A percentile compares a stretch with the other conserved stretches of the same genome.
Evolutionary conservation across 2,888 invertebrate genomes (phyloP).

Genomic region (Brassicogethes aeneus): DNA sequence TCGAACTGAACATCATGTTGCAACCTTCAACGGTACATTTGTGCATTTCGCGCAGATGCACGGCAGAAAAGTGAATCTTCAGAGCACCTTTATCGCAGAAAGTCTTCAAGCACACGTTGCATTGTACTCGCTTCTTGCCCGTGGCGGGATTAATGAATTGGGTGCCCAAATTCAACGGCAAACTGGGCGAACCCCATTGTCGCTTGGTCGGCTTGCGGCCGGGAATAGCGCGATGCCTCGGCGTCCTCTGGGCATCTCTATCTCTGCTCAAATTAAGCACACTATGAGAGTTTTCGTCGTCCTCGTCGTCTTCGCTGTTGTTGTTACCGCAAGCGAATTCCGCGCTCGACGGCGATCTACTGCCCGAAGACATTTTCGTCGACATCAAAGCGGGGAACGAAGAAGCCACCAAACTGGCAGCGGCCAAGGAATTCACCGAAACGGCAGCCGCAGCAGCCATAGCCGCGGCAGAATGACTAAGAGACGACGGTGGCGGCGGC

Average conservation of each 20-base stretch:
- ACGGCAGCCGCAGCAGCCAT: slow-evolving; percentile 53
- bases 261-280: slow-evolving; percentile 57
- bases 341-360: slow-evolving; percentile 41
- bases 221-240: slow-evolving; percentile 39
- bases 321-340: slow-evolving; percentile 37
- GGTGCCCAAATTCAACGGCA: slow-evolving; percentile 76
- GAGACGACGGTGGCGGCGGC: slow-evolving; percentile 52
- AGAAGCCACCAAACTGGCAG: slow-evolving; percentile 54
- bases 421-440: slow-evolving; percentile 38
- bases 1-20: slow-evolving; percentile 98
- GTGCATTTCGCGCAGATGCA: slow-evolving; percentile 98
- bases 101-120: slow-evolving; percentile 96
- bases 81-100: slow-evolving; percentile 99
- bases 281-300: slow-evolving; percentile 52
- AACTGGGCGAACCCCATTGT: slow-evolving; percentile 66
- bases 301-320: slow-evolving; percentile 48
- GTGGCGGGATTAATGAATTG: slow-evolving; percentile 89
- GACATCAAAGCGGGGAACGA: slow-evolving; percentile 52
- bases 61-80: slow-evolving; percentile 98
- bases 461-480: slow-evolving; percentile 55
- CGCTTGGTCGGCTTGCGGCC: slow-evolving; percentile 65
- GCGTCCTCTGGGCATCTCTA: slow-evolving; percentile 41
- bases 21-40: slow-evolving; percentile 98
- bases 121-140: slow-evolving; percentile 94
- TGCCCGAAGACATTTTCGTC: slow-evolving; percentile 43